These are phyloP conservation scores for Lycodopsis pacificus DNA, from an alignment of 2,797 vertebrate genomes.

Conservation along the genomic window DNA sequence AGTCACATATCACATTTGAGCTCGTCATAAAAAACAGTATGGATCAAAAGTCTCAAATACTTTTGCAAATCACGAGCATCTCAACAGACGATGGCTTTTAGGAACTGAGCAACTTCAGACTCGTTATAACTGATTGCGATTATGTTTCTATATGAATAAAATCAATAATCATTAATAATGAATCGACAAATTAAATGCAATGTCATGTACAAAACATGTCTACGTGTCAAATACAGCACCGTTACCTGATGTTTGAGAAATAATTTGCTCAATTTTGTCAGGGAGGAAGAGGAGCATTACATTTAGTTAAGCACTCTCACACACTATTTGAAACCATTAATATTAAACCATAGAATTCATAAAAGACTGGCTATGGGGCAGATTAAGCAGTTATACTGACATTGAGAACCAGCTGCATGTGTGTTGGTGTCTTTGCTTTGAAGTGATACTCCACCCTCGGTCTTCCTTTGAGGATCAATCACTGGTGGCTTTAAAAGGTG, in stretches of 20 bases:
- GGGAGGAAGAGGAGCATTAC: neutral
- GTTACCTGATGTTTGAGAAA: constrained; percentile 3
- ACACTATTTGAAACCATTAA: constrained; percentile 1
- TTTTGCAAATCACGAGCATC: constrained; percentile 31
- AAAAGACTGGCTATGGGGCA: constrained; percentile 37
- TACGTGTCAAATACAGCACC: neutral
- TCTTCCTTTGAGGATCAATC: constrained; percentile 5
- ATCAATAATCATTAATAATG: neutral
- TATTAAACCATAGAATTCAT: constrained; percentile 18
- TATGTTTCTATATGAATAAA: neutral
- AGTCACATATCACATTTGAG: constrained; percentile 21
- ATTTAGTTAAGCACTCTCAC: constrained; percentile 8
- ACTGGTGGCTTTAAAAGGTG: constrained; percentile 7
- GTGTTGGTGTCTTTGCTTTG: constrained; percentile 13
- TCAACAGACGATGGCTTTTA: constrained; percentile 43
- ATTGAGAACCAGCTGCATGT: constrained; percentile 5
- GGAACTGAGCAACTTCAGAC: constrained; percentile 16
- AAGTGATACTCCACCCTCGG: constrained; percentile 4
- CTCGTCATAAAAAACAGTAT: neutral
- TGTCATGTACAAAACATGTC: neutral
- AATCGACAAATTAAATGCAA: constrained; percentile 3
- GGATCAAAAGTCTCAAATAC: constrained; percentile 21
- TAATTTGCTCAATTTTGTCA: constrained; percentile 6
- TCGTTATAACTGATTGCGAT: neutral
- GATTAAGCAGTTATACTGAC: constrained; percentile 24